A percentile compares a stretch with the other conserved stretches of the same genome.
Evolutionary conservation across 2,797 vertebrate genomes (phyloP).

Genomic region (Lithobates pipiens): DNA sequence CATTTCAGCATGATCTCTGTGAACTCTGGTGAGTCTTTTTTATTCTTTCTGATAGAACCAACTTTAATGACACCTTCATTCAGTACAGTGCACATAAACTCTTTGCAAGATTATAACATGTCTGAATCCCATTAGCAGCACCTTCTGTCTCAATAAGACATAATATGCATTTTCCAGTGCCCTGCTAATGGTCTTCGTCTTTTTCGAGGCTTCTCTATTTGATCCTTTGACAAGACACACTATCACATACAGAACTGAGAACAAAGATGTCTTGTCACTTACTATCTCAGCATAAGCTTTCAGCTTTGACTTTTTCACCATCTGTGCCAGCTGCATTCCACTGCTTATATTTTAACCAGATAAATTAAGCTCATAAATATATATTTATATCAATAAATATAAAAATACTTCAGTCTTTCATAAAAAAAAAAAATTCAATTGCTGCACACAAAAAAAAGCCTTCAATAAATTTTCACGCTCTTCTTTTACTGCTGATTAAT

Average conservation of each 20-base stretch:
- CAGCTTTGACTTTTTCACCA: constrained; percentile 24
- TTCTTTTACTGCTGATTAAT: constrained; percentile 19
- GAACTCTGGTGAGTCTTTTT: constrained; percentile 36
- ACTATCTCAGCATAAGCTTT: constrained; percentile 19
- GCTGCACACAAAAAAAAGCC: background rate
- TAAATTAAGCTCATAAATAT: constrained; percentile 8
- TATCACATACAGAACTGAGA: constrained; percentile 45
- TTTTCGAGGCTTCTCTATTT: constrained; percentile 26
- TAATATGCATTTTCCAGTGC: constrained; percentile 48
- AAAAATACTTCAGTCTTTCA: background rate
- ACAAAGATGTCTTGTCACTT: constrained; percentile 52
- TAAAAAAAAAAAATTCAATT: no score
- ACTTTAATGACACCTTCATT: constrained; percentile 49
- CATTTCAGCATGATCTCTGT: constrained; percentile 8
- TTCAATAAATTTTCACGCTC: background rate
- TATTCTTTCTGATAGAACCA: constrained; percentile 24
- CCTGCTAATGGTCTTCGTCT: constrained; percentile 32
- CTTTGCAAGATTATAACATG: constrained; percentile 45
- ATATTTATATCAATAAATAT: constrained; percentile 15
- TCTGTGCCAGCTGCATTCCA: constrained; percentile 22
- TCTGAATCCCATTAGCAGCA: constrained; percentile 46
- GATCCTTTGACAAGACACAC: constrained; percentile 51
- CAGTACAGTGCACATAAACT: constrained; percentile 40
- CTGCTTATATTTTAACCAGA: background rate
- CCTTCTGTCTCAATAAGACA: constrained; percentile 51